phyloP scores from a whole-genome alignment of 2,888 invertebrate species.

The Tenthredo notha region DNA sequence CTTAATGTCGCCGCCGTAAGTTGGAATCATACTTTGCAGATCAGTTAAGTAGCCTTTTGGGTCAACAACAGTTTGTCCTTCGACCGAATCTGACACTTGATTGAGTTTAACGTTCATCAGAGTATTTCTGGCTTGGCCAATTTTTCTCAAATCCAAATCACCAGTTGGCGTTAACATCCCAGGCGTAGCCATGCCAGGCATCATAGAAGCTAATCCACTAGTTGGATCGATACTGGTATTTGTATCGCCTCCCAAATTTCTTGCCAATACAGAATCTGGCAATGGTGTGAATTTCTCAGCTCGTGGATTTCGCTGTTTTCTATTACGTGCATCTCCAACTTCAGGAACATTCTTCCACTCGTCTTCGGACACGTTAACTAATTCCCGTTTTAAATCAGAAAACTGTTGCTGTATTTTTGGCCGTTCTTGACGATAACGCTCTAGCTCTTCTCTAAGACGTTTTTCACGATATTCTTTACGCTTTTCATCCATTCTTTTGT shows the following conservation, averaged over 20 bases:
- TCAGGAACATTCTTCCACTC: slow-evolving; percentile 99
- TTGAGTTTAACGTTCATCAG: slow-evolving; percentile 98
- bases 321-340: slow-evolving; percentile 99
- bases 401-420: slow-evolving; percentile 99
- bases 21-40: slow-evolving; percentile 99
- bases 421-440: slow-evolving; percentile 97
- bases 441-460: slow-evolving; percentile 93
- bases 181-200: slow-evolving; percentile 92
- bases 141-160: slow-evolving; percentile 98
- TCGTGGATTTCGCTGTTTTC: slow-evolving; percentile 96
- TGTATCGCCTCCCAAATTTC: slow-evolving; percentile 91
- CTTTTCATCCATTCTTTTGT: slow-evolving; percentile 99
- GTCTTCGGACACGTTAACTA: slow-evolving; percentile 91
- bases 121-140: slow-evolving; percentile 99
- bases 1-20: slow-evolving; percentile 98
- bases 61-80: slow-evolving; percentile 99
- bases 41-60: slow-evolving; percentile 99
- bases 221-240: slow-evolving; percentile 89
- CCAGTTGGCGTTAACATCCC: slow-evolving; percentile 92
- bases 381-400: slow-evolving; percentile 95
- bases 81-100: slow-evolving; percentile 96
- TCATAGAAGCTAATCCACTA: slow-evolving; percentile 92
- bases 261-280: slow-evolving; percentile 96
- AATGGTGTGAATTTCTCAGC: slow-evolving; percentile 98
- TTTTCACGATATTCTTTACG: slow-evolving; percentile 97